These are phyloP conservation scores for Apodemus sylvaticus DNA, from an alignment of 2,113 vertebrate genomes.

Conservation along the genomic window DNA sequence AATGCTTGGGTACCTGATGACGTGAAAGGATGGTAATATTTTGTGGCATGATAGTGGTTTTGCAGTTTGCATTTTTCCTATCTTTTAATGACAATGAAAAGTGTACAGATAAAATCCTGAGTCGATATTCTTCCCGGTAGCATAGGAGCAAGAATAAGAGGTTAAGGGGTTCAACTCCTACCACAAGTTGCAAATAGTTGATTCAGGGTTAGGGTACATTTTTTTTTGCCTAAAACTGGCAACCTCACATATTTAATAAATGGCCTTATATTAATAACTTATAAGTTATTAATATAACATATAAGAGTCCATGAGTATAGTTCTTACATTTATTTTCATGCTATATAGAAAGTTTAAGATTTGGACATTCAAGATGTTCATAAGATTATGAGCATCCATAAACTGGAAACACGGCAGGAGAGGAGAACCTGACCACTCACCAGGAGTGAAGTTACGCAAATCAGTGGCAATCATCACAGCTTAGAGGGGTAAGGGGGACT, in stretches of 20 bases:
- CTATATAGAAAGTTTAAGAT: neutral
- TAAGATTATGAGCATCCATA: conserved; percentile 31
- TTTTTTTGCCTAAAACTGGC: conserved; percentile 8
- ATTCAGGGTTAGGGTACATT: neutral
- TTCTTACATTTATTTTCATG: conserved; percentile 13
- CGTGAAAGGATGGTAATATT: neutral
- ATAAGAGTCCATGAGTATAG: neutral
- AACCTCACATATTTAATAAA: neutral
- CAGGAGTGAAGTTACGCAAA: neutral
- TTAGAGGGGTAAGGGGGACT: neutral
- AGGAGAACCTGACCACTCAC: neutral
- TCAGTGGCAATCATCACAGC: neutral
- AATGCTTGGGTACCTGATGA: neutral
- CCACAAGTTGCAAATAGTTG: neutral
- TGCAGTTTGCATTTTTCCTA: neutral
- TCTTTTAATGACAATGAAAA: neutral
- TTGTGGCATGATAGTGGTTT: neutral
- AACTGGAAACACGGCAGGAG: neutral
- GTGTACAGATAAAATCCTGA: neutral
- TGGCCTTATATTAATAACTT: neutral
- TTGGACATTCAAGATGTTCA: conserved; percentile 5
- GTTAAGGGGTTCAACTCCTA: neutral
- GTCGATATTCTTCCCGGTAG: neutral
- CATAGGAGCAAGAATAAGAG: neutral
- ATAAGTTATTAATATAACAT: too few species aligned